phyloP scores from a whole-genome alignment of 2,797 vertebrate genomes.

The Sebastes steindachneri region DNA sequence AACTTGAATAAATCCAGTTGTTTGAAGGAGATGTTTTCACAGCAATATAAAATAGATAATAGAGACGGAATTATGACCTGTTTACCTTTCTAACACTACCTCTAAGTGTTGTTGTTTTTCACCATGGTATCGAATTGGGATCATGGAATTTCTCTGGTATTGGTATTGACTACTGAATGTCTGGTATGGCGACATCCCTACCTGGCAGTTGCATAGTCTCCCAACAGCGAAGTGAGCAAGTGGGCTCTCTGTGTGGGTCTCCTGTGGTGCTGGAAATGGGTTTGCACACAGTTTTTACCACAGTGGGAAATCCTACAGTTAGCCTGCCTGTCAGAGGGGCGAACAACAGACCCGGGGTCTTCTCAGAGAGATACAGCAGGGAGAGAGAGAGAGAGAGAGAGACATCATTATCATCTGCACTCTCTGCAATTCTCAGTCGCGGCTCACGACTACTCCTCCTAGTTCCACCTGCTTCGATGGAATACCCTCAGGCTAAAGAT shows the following conservation, averaged over 20 bases:
- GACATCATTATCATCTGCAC: slow-evolving; percentile 47
- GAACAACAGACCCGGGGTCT: slow-evolving; percentile 29
- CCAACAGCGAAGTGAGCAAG: slow-evolving; percentile 45
- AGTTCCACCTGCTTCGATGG: slow-evolving; percentile 44
- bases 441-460: slow-evolving; percentile 26
- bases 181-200: background rate
- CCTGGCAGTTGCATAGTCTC: background rate
- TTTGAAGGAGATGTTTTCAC: background rate
- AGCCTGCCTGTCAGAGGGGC: slow-evolving; percentile 37
- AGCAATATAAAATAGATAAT: background rate
- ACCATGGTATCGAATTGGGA: too few species aligned
- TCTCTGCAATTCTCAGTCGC: slow-evolving; percentile 25
- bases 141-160: background rate
- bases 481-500: slow-evolving; percentile 54
- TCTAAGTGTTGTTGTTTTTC: background rate
- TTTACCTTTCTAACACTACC: too few species aligned
- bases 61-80: background rate
- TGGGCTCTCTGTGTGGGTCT: slow-evolving; percentile 27
- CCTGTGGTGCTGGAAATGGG: slow-evolving; percentile 49
- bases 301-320: slow-evolving; percentile 56
- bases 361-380: slow-evolving; percentile 12
- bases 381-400: slow-evolving; percentile 5
- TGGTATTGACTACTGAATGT: background rate
- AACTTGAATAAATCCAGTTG: too few species aligned
- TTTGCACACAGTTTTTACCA: slow-evolving; percentile 57